Evolutionary conservation across 2,888 invertebrate species (phyloP).

Genomic region (Xestia xanthographa): DNA sequence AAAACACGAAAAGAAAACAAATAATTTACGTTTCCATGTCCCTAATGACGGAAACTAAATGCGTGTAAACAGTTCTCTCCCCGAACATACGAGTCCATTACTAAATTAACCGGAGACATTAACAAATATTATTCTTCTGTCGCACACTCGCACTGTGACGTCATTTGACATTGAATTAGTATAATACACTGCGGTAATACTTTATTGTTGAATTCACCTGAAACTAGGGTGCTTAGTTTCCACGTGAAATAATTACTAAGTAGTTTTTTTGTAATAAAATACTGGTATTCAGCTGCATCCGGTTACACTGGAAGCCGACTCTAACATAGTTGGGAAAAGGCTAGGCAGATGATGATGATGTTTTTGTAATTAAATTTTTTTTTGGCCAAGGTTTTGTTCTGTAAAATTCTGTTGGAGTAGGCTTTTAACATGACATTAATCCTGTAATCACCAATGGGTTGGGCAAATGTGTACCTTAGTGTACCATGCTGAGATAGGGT

Average conservation of each 20-base stretch:
- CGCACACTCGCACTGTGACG: slow-evolving; percentile 51
- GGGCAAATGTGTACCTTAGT: background rate
- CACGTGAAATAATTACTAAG: background rate
- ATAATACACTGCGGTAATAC: slow-evolving; percentile 15
- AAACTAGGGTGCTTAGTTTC: background rate
- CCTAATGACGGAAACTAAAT: background rate
- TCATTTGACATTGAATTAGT: slow-evolving; percentile 49
- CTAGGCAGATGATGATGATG: no score
- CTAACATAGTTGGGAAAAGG: no score
- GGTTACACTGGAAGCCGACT: no score
- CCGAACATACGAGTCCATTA: slow-evolving; percentile 63
- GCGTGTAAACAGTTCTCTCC: slow-evolving; percentile 20
- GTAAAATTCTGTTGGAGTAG: background rate
- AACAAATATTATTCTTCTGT: slow-evolving; percentile 68
- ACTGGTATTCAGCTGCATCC: no score
- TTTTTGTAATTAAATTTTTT: background rate
- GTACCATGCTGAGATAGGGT: no score
- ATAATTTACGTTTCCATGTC: background rate
- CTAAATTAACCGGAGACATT: slow-evolving; percentile 67
- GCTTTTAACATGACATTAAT: background rate
- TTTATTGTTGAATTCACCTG: slow-evolving; percentile 24
- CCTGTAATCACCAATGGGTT: background rate
- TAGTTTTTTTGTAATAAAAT: no score
- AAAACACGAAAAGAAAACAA: background rate
- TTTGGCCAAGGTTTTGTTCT: background rate